Conservation (phyloP, 2,888 invertebrate genomes). For the Chouioia cunea region DNA sequence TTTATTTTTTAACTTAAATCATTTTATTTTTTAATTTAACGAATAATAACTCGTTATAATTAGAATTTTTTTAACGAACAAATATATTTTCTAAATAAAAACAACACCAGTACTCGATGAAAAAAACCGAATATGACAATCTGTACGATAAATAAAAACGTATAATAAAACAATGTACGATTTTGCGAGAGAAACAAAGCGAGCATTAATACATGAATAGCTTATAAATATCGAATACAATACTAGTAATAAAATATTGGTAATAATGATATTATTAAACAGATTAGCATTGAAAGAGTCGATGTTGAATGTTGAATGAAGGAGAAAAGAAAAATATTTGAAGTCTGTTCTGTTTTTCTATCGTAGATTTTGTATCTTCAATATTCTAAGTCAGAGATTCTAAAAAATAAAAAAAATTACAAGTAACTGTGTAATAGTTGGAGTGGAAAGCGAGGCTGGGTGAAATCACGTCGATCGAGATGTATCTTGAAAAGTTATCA, state of each 20-base stretch:
- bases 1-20: too few relatives aligned
- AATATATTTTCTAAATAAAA: conserved; percentile 11
- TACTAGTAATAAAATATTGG: conserved; percentile 39
- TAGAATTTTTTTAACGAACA: neutral
- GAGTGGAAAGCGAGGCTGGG: conserved; percentile 27
- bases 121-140: conserved; percentile 64
- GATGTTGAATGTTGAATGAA: conserved; percentile 63
- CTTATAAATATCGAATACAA: conserved; percentile 46
- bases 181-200: conserved; percentile 31
- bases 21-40: neutral
- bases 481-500: conserved; percentile 1
- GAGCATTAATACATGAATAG: conserved; percentile 41
- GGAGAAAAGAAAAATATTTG: conserved; percentile 55
- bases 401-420: conserved; percentile 49
- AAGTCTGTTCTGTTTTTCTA: conserved; percentile 67
- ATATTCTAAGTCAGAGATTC: conserved; percentile 64
- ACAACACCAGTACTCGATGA: conserved; percentile 50
- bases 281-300: conserved; percentile 58
- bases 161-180: conserved; percentile 51
- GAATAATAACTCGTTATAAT: too few relatives aligned
- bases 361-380: conserved; percentile 69
- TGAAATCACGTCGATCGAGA: neutral
- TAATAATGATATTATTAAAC: conserved; percentile 42
- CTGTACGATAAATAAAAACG: conserved; percentile 59
- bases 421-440: conserved; percentile 41